Base-by-base conservation (phyloP, 2,797 vertebrate species). In the Galago senegalensis region DNA sequence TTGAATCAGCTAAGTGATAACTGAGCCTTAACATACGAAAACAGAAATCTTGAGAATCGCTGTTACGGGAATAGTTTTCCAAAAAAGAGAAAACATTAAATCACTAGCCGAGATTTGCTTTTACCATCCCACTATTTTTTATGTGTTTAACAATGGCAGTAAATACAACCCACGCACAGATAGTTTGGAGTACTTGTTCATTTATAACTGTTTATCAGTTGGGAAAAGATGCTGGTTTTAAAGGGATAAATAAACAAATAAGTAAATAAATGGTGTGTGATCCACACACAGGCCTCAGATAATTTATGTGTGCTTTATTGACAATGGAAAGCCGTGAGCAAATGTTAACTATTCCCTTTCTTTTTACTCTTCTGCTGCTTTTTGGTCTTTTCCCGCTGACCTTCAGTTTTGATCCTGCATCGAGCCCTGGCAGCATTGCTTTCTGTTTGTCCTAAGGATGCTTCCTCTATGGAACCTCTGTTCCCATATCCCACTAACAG, bases 401-500 rank as follows among this genome's bases (percentile, higher is more conserved):
- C 65, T 90, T 81, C 69, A 72, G 40, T 73, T 96, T 97, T 96
- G 95, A 91, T 93, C 75, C 12, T 63, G 25, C 13, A 11, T 85
- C 1, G 5, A 72, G 13, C 53, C 97, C 75, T n/a, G 76, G n/a
- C 87, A 95, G 0, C 8, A 67, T 77, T 87, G 37, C 87, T 86
- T 49, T 3, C 69, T 89, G 27, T 95, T 86, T 91, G 77, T 89
- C 75, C 0, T 82, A 94, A 2, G 5, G 31, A 87, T 20, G 1
- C 63, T 92, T 87, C 87, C 94, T 80, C 14, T 91, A 37, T 5
- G 53, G 21, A 86, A 9, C 37, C 43, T 87, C 86, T 49, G 17
- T 97, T 97, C 94, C 92, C 82, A 65, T 60, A 91, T 67, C 49
- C 90, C 82, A 40, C 94, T 94, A 96, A 92, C 93, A 98, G 84